A percentile compares a stretch with the other conserved stretches of the same genome.
Conservation (phyloP, 1,140 invertebrate genomes). For the Calycopis cecrops region DNA sequence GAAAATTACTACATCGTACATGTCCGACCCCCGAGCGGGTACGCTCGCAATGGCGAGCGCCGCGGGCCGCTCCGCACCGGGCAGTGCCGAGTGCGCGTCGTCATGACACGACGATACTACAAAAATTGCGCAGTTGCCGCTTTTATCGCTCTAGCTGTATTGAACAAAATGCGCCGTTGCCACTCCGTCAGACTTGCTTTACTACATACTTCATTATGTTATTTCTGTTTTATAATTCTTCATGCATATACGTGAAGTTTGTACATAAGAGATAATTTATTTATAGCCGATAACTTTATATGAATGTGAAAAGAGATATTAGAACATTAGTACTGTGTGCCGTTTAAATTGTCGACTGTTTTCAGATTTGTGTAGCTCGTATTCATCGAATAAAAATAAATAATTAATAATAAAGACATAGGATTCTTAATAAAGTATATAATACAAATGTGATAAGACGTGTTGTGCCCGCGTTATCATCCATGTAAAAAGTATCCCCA, state of each 20-base stretch:
- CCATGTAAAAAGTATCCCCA: too few species aligned
- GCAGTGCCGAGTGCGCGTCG: slow-evolving; percentile 35
- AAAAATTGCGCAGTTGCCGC: slow-evolving; percentile 62
- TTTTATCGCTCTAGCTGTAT: slow-evolving; percentile 37
- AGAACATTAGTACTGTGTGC: too few species aligned
- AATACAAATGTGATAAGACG: too few species aligned
- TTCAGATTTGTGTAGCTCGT: too few species aligned
- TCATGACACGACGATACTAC: slow-evolving; percentile 47
- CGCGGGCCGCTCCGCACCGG: slow-evolving; percentile 20
- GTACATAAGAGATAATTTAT: background rate
- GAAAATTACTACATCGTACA: slow-evolving; percentile 6
- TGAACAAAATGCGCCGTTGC: slow-evolving; percentile 54
- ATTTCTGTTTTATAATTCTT: slow-evolving; percentile 22
- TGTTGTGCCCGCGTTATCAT: too few species aligned
- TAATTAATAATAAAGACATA: too few species aligned
- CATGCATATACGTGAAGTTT: slow-evolving; percentile 21
- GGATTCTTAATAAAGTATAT: too few species aligned
- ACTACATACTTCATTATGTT: slow-evolving; percentile 32
- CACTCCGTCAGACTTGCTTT: slow-evolving; percentile 40
- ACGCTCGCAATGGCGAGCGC: background rate
- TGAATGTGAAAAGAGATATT: background rate
- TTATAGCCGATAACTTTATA: slow-evolving; percentile 3
- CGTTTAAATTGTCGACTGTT: too few species aligned
- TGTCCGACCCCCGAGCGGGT: background rate
- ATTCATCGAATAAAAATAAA: too few species aligned